Evolutionary conservation across 2,888 invertebrate genomes (phyloP), one percentile per base, ranked within the genome.

Genomic region (Apodemia hepburni): DNA sequence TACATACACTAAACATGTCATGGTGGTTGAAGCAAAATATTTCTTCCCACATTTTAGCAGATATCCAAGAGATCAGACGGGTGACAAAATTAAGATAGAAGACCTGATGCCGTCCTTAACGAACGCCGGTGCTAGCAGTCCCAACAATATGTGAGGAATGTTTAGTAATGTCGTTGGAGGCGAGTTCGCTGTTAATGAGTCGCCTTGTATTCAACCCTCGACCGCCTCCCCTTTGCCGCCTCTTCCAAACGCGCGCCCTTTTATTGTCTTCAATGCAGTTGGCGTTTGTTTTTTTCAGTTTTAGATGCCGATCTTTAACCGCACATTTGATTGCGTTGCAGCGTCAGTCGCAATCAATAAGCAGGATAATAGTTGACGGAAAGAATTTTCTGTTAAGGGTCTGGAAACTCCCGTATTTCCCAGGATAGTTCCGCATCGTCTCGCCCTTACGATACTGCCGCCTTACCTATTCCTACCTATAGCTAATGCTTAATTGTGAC

Each of bases 201-300:
- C 70, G 67, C 64, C 70, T 71, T 71, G 73, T 75, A 73, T 73
- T 69, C 72, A 65, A 54, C 64, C 63, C 65, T 66, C 69, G 70
- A 18, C 61, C 38, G 57, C 57, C 45, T 33, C 62, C 68, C 60
- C 65, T 33, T 18, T 61, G 45, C 42, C 47, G 42, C 64, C 64
- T 59, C 51, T 38, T 65, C 64, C 60, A 51, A 62, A 62, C 62
- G 45, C 62, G 64, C 62, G 66, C 67, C 64, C 65, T 65, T 64
- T 68, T 66, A 66, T 68, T 65, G 69, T 65, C 70, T 65, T 64
- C 33, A 29, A 54, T 51, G 64, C 54, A 54, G n/a, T 59, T 65
- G 42, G 61, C 57, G 60, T n/a, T 59, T 51, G 60, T n/a, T 33
- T 17, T 54, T 54, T 51, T 15, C 38, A 22, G 38, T 54, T 49